These are phyloP conservation scores for Poecilia picta DNA, from an alignment of 2,797 vertebrate species.

Conservation along the genomic window DNA sequence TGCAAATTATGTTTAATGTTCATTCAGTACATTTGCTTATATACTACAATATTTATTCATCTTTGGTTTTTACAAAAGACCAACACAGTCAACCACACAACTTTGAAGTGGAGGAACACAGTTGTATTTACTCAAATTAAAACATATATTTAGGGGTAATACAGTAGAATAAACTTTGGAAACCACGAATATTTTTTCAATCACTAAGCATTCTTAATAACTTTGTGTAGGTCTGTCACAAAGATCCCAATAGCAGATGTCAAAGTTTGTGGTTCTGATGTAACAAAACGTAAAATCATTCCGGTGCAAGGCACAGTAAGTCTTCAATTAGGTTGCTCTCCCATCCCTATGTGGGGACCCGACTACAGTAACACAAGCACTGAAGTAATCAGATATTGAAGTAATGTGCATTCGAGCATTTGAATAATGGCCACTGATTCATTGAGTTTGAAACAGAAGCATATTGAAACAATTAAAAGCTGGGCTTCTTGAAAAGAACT, in stretches of 20 bases:
- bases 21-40: background rate
- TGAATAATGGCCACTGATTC: conserved; percentile 5
- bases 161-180: background rate
- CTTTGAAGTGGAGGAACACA: background rate
- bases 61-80: background rate
- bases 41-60: background rate
- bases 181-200: background rate
- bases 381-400: conserved; percentile 3
- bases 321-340: background rate
- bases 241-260: background rate
- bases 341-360: background rate
- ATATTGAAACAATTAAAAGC: conserved; percentile 26
- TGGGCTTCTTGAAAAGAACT: conserved; percentile 17
- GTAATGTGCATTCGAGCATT: background rate
- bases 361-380: background rate
- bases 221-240: background rate
- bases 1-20: background rate
- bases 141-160: background rate
- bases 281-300: background rate
- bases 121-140: background rate
- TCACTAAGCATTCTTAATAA: background rate
- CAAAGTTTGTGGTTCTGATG: background rate
- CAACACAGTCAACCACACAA: background rate
- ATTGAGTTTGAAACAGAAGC: conserved; percentile 1
- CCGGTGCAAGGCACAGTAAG: background rate